Evolutionary conservation across 2,888 invertebrate genomes (phyloP).

Genomic region (Zaprionus obscuricornis): DNA sequence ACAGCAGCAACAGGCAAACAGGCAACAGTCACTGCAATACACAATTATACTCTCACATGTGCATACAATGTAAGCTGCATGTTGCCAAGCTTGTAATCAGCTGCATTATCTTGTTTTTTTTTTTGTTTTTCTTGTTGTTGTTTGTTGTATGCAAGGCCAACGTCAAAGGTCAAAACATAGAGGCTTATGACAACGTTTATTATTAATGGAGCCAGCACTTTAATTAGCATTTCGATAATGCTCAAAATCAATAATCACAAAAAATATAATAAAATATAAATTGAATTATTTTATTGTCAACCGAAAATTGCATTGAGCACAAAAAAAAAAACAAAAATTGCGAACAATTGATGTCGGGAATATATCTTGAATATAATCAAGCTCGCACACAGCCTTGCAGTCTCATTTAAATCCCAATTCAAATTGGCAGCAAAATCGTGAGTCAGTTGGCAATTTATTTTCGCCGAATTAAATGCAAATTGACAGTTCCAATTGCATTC

Average conservation of each 20-base stretch:
- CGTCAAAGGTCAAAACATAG: constrained; percentile 39
- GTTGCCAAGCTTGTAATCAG: constrained; percentile 58
- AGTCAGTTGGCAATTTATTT: constrained; percentile 76
- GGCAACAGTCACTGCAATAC: too few species aligned
- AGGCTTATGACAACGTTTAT: constrained; percentile 29
- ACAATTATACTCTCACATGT: too few species aligned
- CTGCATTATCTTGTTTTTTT: constrained; percentile 51
- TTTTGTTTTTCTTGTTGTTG: constrained; percentile 25
- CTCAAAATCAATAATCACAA: constrained; percentile 28
- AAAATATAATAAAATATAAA: constrained; percentile 23
- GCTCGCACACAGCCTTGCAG: constrained; percentile 52
- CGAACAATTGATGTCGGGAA: too few species aligned
- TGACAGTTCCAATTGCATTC: constrained; percentile 76
- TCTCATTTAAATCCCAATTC: constrained; percentile 50
- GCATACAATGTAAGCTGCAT: constrained; percentile 53
- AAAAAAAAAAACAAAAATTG: too few species aligned
- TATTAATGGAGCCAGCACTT: constrained; percentile 52
- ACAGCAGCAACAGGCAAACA: too few species aligned
- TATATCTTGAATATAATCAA: too few species aligned
- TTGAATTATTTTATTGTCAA: constrained; percentile 28
- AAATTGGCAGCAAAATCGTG: constrained; percentile 56
- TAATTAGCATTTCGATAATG: constrained; percentile 55
- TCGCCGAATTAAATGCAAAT: constrained; percentile 77
- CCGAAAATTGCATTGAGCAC: constrained; percentile 13
- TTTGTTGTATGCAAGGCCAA: constrained; percentile 54